These are phyloP conservation scores for Apotomis capreana DNA, from an alignment of 2,888 invertebrate species.

Conservation along the genomic window DNA sequence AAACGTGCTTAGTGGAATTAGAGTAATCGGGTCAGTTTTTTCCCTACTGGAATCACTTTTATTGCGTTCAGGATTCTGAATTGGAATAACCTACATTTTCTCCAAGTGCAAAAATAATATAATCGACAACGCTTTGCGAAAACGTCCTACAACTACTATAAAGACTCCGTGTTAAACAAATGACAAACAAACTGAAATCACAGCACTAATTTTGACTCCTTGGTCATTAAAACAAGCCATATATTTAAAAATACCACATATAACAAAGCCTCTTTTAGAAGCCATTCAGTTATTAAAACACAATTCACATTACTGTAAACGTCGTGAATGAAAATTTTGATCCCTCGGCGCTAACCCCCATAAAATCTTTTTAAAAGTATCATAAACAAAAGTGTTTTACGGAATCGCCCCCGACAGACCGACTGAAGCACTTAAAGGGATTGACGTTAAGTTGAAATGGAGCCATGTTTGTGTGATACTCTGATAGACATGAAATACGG, in stretches of 20 bases:
- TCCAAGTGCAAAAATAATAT: too few species aligned
- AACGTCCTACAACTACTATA: too few species aligned
- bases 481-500: neutral
- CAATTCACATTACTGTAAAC: slow-evolving; percentile 8
- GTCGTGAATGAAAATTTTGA: slow-evolving; percentile 14
- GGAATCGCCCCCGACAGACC: slow-evolving; percentile 21
- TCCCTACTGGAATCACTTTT: too few species aligned
- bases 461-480: neutral
- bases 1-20: too few species aligned
- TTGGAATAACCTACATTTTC: too few species aligned
- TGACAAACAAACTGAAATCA: neutral
- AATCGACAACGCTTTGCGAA: too few species aligned
- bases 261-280: neutral
- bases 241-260: too few species aligned
- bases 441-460: slow-evolving; percentile 23
- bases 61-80: too few species aligned
- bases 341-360: slow-evolving; percentile 10
- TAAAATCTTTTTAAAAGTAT: slow-evolving; percentile 32
- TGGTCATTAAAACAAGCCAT: neutral
- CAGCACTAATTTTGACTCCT: neutral
- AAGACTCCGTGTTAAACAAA: too few species aligned
- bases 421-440: slow-evolving; percentile 34
- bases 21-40: too few species aligned
- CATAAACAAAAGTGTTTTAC: slow-evolving; percentile 29
- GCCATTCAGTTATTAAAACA: neutral